A percentile compares a stretch with the other conserved stretches of the same genome.
Conservation (phyloP, 2,888 invertebrate species). For the Lasioglossum malachurum region DNA sequence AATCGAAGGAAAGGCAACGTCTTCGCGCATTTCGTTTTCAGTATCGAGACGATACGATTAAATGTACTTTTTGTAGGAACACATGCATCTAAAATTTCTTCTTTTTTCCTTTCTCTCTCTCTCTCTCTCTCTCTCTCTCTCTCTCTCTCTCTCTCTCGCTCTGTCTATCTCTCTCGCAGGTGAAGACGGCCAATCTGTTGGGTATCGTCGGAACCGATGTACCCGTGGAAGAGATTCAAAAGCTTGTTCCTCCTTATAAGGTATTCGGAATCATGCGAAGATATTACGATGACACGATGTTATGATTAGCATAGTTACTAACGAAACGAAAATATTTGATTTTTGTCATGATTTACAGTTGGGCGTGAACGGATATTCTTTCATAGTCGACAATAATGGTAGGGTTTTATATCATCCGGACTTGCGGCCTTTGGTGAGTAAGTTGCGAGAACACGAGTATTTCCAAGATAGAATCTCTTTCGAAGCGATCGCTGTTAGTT, state of each 20-base stretch:
- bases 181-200: conserved; percentile 95
- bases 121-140: background rate
- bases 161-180: conserved; percentile 84
- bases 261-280: conserved; percentile 84
- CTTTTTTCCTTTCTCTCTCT: background rate
- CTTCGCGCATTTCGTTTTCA: background rate
- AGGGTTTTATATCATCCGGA: conserved; percentile 98
- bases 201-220: conserved; percentile 99
- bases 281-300: background rate
- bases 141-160: background rate
- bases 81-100: background rate
- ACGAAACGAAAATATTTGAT: background rate
- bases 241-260: conserved; percentile 97
- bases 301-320: background rate
- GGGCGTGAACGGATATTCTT: conserved; percentile 98
- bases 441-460: background rate
- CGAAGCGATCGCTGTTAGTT: background rate
- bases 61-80: background rate
- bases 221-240: conserved; percentile 97
- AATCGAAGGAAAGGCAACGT: background rate
- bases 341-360: conserved; percentile 87
- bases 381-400: conserved; percentile 99
- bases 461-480: background rate
- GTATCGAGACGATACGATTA: background rate
- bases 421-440: conserved; percentile 93